phyloP scores from a whole-genome alignment of 2,797 vertebrate species.

The Amblyopsis hoosieri region DNA sequence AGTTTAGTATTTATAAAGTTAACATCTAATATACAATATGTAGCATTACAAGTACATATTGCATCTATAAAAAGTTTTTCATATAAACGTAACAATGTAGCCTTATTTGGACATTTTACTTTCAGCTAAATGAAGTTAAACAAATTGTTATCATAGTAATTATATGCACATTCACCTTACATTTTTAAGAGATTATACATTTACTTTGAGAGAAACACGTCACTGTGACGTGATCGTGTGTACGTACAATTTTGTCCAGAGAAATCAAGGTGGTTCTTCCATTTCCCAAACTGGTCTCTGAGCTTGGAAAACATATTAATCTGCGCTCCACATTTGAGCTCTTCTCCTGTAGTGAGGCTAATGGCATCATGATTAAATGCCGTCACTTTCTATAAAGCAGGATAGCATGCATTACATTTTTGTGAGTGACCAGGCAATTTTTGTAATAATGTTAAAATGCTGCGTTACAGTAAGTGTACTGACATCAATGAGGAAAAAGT shows the following conservation, averaged over 20 bases:
- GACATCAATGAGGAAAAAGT: constrained; percentile 49
- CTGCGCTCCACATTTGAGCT: constrained; percentile 28
- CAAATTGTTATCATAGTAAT: too few species aligned
- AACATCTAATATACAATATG: not conserved
- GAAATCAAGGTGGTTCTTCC: constrained; percentile 25
- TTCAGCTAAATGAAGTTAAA: too few species aligned
- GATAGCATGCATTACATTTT: not conserved
- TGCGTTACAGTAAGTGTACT: constrained; percentile 3
- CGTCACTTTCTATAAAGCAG: constrained; percentile 47
- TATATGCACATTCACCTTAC: too few species aligned
- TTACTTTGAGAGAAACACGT: not conserved
- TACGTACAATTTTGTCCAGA: constrained; percentile 40
- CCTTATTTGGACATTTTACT: too few species aligned
- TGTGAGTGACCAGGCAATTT: not conserved
- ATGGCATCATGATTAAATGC: constrained; percentile 43
- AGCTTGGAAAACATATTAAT: constrained; percentile 43
- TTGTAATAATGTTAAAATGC: too few species aligned
- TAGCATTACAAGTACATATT: not conserved
- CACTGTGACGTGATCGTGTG: not conserved
- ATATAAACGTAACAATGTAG: too few species aligned
- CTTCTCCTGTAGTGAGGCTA: constrained; percentile 49
- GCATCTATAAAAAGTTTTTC: too few species aligned
- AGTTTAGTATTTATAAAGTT: not conserved
- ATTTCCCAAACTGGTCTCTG: constrained; percentile 38
- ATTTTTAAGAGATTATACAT: too few species aligned